phyloP scores from a whole-genome alignment of 1,140 invertebrate species.

The Orussus abietinus region DNA sequence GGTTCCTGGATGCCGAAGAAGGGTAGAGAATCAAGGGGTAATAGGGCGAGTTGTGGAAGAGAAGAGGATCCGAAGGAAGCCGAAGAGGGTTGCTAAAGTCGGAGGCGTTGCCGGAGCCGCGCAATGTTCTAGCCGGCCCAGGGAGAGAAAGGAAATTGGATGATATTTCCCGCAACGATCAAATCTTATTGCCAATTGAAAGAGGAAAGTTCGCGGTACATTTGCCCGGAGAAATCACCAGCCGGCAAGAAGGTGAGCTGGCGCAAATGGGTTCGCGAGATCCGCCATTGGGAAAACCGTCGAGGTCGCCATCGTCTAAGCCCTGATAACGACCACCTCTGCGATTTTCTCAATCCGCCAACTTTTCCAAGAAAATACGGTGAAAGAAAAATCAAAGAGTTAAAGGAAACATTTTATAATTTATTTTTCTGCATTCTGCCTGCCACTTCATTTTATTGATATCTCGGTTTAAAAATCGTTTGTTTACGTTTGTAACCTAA shows the following conservation, averaged over 20 bases:
- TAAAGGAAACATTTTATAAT: too few species aligned
- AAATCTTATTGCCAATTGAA: constrained; percentile 52
- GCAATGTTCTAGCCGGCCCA: constrained; percentile 18
- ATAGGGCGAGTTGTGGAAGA: constrained; percentile 11
- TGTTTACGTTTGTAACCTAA: too few species aligned
- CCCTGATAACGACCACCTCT: too few species aligned
- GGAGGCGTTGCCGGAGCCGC: constrained; percentile 4
- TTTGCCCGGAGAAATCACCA: constrained; percentile 40
- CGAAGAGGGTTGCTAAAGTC: too few species aligned
- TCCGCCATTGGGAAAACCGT: constrained; percentile 19
- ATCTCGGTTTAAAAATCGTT: too few species aligned
- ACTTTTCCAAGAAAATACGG: too few species aligned
- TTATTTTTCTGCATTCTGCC: too few species aligned
- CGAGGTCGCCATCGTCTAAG: too few species aligned
- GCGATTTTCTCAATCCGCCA: too few species aligned
- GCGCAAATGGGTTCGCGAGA: constrained; percentile 28
- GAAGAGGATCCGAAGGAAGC: too few species aligned
- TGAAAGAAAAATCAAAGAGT: too few species aligned
- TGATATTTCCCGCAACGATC: constrained; percentile 51
- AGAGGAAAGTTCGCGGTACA: constrained; percentile 47
- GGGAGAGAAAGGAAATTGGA: constrained; percentile 47
- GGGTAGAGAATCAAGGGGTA: constrained; percentile 3
- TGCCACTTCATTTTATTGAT: too few species aligned
- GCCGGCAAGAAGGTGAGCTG: constrained; percentile 20
- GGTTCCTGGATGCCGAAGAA: constrained; percentile 7